Conservation (phyloP, 2,113 vertebrate species). For the Apeltes quadracus region DNA sequence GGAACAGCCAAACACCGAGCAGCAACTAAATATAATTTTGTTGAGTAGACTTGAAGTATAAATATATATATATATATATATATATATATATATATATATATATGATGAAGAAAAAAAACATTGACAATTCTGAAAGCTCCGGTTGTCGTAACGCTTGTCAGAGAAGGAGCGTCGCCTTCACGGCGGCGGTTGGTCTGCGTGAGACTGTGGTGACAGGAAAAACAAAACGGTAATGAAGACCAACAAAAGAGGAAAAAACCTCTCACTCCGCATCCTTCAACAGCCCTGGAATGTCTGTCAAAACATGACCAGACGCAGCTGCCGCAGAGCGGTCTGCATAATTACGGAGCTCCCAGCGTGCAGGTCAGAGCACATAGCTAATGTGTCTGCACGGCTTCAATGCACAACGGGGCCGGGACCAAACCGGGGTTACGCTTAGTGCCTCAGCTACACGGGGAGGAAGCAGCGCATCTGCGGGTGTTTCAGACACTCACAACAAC, state of each 20-base stretch:
- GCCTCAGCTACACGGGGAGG: neutral
- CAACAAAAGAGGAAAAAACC: constrained; percentile 44
- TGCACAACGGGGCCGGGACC: constrained; percentile 22
- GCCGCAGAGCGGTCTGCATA: constrained; percentile 50
- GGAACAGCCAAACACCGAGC: constrained; percentile 27
- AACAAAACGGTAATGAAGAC: constrained; percentile 57
- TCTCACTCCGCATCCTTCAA: constrained; percentile 50
- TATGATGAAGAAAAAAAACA: constrained; percentile 1
- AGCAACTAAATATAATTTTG: constrained; percentile 37
- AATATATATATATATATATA: too few relatives aligned
- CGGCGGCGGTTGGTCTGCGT: constrained; percentile 25
- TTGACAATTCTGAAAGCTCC: constrained; percentile 26
- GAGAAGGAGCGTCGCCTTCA: constrained; percentile 20
- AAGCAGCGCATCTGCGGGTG: neutral
- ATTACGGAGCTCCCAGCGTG: constrained; percentile 44
- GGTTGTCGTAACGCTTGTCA: constrained; percentile 36
- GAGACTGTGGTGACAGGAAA: constrained; percentile 58
- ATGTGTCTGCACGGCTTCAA: constrained; percentile 37
- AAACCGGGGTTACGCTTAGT: too few relatives aligned
- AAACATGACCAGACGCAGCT: constrained; percentile 67
- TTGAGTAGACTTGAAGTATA: constrained; percentile 6
- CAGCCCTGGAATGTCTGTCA: constrained; percentile 68
- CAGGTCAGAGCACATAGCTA: constrained; percentile 59
- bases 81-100: too few relatives aligned
- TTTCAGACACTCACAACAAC: neutral